Conservation (phyloP, 1,140 invertebrate genomes). For the Ips nitidus region DNA sequence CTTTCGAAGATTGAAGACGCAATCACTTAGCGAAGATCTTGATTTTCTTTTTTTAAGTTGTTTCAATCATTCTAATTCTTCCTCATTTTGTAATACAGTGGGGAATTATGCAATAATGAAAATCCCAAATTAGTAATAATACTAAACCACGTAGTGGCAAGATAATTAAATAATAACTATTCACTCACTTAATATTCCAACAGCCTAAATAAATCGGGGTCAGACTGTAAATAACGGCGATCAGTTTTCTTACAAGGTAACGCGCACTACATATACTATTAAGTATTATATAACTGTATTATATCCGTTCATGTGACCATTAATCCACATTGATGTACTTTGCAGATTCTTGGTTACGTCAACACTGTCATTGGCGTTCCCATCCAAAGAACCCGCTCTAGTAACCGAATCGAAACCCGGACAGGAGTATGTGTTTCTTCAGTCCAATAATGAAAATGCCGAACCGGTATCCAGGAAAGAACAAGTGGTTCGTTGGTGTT, state of each 20-base stretch:
- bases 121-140: too few relatives aligned
- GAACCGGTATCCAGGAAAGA: conserved; percentile 19
- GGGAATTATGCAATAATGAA: too few relatives aligned
- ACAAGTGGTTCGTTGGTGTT: too few relatives aligned
- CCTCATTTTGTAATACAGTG: too few relatives aligned
- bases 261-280: not conserved
- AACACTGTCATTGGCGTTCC: conserved; percentile 27
- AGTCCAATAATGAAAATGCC: conserved; percentile 40
- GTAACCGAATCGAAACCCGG: conserved; percentile 46
- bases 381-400: conserved; percentile 37
- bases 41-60: too few relatives aligned
- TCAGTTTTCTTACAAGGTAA: conserved; percentile 9
- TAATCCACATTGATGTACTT: too few relatives aligned
- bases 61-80: too few relatives aligned
- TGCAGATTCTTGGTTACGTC: conserved; percentile 37
- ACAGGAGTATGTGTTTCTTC: conserved; percentile 49
- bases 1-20: not conserved
- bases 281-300: not conserved
- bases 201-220: conserved; percentile 8
- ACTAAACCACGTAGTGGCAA: too few relatives aligned
- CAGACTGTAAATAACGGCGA: conserved; percentile 9
- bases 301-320: not conserved
- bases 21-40: not conserved
- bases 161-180: too few relatives aligned
- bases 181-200: conserved; percentile 5